A percentile compares a stretch with the other conserved stretches of the same genome.
Conservation (phyloP, 2,797 vertebrate genomes). For the Iguana delicatissima region DNA sequence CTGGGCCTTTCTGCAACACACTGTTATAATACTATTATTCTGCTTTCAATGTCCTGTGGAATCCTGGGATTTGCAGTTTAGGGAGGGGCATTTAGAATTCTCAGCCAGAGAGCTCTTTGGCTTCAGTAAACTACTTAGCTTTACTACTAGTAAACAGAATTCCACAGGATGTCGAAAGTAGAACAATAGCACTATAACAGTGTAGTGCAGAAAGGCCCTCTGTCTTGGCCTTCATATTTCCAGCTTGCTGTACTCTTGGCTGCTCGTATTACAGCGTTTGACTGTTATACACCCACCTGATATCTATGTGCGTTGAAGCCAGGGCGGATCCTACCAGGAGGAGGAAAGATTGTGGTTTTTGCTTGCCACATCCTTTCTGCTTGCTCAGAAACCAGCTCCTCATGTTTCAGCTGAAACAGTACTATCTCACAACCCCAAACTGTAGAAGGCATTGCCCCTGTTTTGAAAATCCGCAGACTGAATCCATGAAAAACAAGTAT, state of each 20-base stretch:
- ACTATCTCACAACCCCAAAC: not conserved
- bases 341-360: not conserved
- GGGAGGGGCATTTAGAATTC: too few species aligned
- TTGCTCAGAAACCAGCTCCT: not conserved
- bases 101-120: too few species aligned
- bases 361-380: constrained; percentile 22
- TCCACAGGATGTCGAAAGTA: too few species aligned
- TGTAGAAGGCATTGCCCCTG: not conserved
- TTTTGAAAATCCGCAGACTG: not conserved
- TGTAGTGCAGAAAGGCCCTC: too few species aligned
- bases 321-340: too few species aligned
- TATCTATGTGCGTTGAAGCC: not conserved
- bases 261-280: not conserved
- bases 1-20: too few species aligned
- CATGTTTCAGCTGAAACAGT: not conserved
- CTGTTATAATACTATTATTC: too few species aligned
- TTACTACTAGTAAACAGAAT: too few species aligned
- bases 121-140: too few species aligned
- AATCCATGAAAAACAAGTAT: not conserved
- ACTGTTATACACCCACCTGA: not conserved
- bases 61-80: too few species aligned
- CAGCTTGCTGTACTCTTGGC: not conserved
- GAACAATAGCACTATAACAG: too few species aligned
- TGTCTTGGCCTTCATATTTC: not conserved
- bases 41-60: too few species aligned